Evolutionary conservation across 2,797 vertebrate species (phyloP).

Genomic region (Antennarius maculatus): DNA sequence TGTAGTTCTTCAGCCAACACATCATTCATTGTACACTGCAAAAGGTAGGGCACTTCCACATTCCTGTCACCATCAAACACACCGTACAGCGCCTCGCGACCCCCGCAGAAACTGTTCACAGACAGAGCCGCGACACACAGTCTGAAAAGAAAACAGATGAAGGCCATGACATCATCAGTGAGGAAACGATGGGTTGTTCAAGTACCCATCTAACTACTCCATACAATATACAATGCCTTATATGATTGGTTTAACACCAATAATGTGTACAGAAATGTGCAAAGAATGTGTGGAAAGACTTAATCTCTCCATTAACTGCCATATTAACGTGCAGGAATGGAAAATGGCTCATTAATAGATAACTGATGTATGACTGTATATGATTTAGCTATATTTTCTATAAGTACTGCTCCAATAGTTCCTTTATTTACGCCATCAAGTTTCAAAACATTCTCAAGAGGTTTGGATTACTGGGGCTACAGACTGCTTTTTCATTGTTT

Average conservation of each 20-base stretch:
- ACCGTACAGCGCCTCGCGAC: conserved; percentile 93
- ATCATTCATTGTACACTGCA: conserved; percentile 98
- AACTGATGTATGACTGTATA: neutral
- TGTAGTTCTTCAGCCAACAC: conserved; percentile 95
- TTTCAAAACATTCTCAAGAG: conserved; percentile 17
- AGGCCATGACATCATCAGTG: neutral
- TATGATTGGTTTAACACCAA: neutral
- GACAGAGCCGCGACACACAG: conserved; percentile 95
- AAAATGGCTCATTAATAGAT: neutral
- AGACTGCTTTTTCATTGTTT: conserved; percentile 20
- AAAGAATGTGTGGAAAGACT: neutral
- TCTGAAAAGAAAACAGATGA: conserved; percentile 67
- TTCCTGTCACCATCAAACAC: conserved; percentile 98
- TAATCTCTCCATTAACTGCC: neutral
- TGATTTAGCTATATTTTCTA: conserved; percentile 26
- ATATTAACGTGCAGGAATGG: conserved; percentile 8
- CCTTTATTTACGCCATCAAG: conserved; percentile 33
- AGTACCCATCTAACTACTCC: neutral
- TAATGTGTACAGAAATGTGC: neutral
- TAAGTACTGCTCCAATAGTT: conserved; percentile 11
- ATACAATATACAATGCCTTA: conserved; percentile 19
- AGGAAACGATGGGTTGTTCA: conserved; percentile 28
- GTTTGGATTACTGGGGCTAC: conserved; percentile 33
- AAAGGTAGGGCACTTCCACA: conserved; percentile 93
- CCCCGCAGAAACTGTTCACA: conserved; percentile 94